Conservation (phyloP, 1,140 invertebrate genomes). For the Leptinotarsa defecta region DNA sequence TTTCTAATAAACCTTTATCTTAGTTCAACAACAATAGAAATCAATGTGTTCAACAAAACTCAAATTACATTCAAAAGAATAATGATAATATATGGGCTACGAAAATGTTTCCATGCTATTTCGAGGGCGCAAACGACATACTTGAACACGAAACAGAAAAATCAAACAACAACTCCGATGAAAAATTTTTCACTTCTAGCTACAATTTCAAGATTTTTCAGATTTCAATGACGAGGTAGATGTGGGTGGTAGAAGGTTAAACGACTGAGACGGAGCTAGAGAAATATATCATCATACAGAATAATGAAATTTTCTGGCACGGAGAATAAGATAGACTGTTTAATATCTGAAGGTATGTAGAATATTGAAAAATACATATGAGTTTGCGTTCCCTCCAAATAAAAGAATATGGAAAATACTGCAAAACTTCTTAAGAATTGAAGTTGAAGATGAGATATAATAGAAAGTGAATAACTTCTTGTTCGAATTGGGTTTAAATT, state of each 20-base stretch:
- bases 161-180: slow-evolving; percentile 24
- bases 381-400: slow-evolving; percentile 31
- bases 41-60: too few species aligned
- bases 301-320: slow-evolving; percentile 51
- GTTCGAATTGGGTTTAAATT: slow-evolving; percentile 34
- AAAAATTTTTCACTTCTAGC: slow-evolving; percentile 8
- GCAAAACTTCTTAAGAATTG: slow-evolving; percentile 37
- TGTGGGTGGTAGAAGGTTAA: not conserved
- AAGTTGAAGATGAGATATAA: slow-evolving; percentile 41
- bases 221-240: slow-evolving; percentile 20
- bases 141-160: slow-evolving; percentile 13
- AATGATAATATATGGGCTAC: too few species aligned
- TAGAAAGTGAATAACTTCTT: slow-evolving; percentile 45
- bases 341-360: slow-evolving; percentile 52
- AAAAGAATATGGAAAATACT: slow-evolving; percentile 37
- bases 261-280: slow-evolving; percentile 33
- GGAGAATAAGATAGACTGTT: slow-evolving; percentile 53
- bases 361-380: slow-evolving; percentile 52
- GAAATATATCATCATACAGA: slow-evolving; percentile 51
- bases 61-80: too few species aligned
- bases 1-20: too few species aligned
- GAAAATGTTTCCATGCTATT: too few species aligned
- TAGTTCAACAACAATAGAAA: too few species aligned
- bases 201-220: slow-evolving; percentile 21
- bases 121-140: too few species aligned